phyloP scores from a whole-genome alignment of 2,888 invertebrate genomes.

The Elegia similella region DNA sequence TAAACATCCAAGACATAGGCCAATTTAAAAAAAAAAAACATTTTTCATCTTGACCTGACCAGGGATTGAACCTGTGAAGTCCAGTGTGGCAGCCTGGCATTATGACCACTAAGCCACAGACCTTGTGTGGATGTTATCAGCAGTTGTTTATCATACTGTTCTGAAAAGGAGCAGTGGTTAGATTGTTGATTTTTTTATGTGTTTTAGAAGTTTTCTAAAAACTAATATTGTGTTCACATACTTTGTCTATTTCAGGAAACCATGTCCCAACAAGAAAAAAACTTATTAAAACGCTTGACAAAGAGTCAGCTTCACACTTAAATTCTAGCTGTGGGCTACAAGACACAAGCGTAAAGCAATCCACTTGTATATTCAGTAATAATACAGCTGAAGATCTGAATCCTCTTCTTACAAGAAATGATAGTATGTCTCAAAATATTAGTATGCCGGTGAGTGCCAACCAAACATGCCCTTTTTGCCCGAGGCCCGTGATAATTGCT shows the following conservation, averaged over 20 bases:
- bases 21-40: no score
- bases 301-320: conserved; percentile 29
- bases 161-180: no score
- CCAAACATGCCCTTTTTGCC: no score
- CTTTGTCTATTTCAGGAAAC: conserved; percentile 40
- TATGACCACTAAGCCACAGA: no score
- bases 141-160: no score
- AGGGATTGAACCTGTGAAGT: no score
- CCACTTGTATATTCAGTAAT: conserved; percentile 23
- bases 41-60: no score
- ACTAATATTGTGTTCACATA: background rate
- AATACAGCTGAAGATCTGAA: conserved; percentile 20
- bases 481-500: no score
- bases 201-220: background rate
- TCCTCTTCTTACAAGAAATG: background rate
- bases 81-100: no score
- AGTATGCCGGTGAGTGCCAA: conserved; percentile 36
- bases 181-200: background rate
- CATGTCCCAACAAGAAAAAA: conserved; percentile 40
- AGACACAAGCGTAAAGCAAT: conserved; percentile 23
- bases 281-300: conserved; percentile 36
- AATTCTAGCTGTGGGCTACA: conserved; percentile 23
- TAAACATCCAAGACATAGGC: no score
- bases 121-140: no score
- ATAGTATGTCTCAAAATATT: conserved; percentile 21